Evolutionary conservation across 2,113 vertebrate species (phyloP).

Genomic region (Serinus canaria): DNA sequence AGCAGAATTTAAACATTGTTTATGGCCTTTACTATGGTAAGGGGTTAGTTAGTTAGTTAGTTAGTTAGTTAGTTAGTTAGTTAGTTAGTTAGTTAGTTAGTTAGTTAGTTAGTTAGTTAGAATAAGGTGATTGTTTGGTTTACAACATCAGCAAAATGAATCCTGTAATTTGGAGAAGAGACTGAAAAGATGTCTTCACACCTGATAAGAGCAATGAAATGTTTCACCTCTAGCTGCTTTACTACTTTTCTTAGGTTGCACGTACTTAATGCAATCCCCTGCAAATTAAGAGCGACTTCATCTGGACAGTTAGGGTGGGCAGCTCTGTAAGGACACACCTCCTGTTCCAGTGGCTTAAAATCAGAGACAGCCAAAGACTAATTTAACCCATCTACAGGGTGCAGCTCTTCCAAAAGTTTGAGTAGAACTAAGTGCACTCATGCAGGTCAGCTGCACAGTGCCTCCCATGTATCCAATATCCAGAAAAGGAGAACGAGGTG

Average conservation of each 20-base stretch:
- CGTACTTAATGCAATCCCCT: not conserved
- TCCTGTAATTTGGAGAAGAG: not conserved
- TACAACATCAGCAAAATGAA: not conserved
- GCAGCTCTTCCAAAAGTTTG: not conserved
- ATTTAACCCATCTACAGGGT: rapidly evolving
- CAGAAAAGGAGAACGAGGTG: not conserved
- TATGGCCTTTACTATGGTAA: not conserved
- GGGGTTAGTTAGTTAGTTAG: too few relatives aligned
- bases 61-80: too few relatives aligned
- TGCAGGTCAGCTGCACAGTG: not conserved
- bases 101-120: too few relatives aligned
- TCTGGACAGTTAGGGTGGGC: not conserved
- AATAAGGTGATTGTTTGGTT: not conserved
- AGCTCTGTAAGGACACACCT: not conserved
- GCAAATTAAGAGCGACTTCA: not conserved
- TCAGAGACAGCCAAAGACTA: not conserved
- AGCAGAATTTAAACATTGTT: not conserved
- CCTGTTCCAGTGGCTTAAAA: not conserved
- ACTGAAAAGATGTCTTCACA: not conserved
- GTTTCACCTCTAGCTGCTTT: not conserved
- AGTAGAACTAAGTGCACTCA: not conserved
- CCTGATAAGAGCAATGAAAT: not conserved
- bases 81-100: too few relatives aligned
- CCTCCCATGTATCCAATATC: not conserved
- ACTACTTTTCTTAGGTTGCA: not conserved